Conservation (phyloP, 2,797 vertebrate genomes). For the Percopsis omiscomaycus region DNA sequence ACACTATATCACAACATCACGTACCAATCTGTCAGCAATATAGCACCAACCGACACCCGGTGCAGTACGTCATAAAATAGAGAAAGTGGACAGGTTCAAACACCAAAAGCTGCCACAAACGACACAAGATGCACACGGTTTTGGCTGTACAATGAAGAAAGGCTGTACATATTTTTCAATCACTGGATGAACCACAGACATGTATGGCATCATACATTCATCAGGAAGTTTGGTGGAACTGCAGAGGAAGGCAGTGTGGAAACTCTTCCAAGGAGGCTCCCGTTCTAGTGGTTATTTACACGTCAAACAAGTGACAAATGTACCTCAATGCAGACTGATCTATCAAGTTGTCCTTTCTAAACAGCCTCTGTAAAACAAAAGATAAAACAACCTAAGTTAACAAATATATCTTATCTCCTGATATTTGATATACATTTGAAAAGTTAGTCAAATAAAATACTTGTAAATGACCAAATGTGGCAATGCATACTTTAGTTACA, state of each 20-base stretch:
- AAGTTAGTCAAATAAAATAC: not conserved
- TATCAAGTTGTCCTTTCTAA: not conserved
- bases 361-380: conserved; percentile 1
- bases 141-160: conserved; percentile 11
- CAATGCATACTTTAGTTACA: too few species aligned
- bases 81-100: conserved; percentile 1
- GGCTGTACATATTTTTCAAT: conserved; percentile 8
- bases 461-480: not conserved
- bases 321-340: not conserved
- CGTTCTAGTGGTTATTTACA: not conserved
- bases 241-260: not conserved
- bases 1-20: too few species aligned
- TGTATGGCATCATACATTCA: conserved; percentile 34
- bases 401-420: not conserved
- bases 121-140: conserved; percentile 11
- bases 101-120: not conserved
- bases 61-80: not conserved
- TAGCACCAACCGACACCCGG: not conserved
- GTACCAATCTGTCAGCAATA: not conserved
- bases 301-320: not conserved
- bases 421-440: not conserved
- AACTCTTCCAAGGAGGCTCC: not conserved
- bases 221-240: conserved; percentile 11
- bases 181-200: not conserved
- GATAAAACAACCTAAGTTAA: not conserved